Evolutionary conservation across 1,140 invertebrate genomes (phyloP).

Genomic region (Nymphalis io): DNA sequence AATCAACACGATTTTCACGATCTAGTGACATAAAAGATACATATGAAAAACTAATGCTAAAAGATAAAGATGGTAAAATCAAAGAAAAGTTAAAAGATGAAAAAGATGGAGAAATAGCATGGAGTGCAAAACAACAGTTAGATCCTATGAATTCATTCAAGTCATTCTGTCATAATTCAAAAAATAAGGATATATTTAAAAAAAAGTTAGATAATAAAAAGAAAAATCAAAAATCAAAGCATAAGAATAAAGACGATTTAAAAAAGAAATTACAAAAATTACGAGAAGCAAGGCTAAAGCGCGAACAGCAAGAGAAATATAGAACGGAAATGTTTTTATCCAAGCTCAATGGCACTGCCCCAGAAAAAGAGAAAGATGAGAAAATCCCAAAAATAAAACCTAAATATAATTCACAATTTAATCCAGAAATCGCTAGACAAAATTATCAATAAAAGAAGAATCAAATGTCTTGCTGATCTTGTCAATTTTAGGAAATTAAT

Average conservation of each 20-base stretch:
- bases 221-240: slow-evolving; percentile 73
- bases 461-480: background rate
- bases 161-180: slow-evolving; percentile 59
- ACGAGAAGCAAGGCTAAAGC: slow-evolving; percentile 88
- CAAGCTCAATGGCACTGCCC: slow-evolving; percentile 81
- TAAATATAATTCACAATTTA: slow-evolving; percentile 96
- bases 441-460: slow-evolving; percentile 82
- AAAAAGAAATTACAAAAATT: slow-evolving; percentile 86
- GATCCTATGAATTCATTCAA: slow-evolving; percentile 90
- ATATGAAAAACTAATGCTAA: slow-evolving; percentile 74
- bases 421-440: slow-evolving; percentile 92
- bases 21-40: slow-evolving; percentile 69
- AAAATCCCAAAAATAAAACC: slow-evolving; percentile 79
- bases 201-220: slow-evolving; percentile 50
- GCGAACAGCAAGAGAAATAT: slow-evolving; percentile 89
- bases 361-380: slow-evolving; percentile 44
- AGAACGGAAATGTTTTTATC: slow-evolving; percentile 87
- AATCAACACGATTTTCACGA: slow-evolving; percentile 62
- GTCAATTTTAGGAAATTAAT: too few relatives aligned
- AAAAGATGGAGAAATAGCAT: slow-evolving; percentile 82
- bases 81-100: slow-evolving; percentile 55
- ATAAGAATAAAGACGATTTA: slow-evolving; percentile 43
- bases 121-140: slow-evolving; percentile 83
- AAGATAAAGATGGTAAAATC: slow-evolving; percentile 74
- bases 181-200: slow-evolving; percentile 45